A percentile compares a stretch with the other conserved stretches of the same genome.
Conservation (phyloP, 2,888 invertebrate genomes). For the Caenorhabditis imperialis region DNA sequence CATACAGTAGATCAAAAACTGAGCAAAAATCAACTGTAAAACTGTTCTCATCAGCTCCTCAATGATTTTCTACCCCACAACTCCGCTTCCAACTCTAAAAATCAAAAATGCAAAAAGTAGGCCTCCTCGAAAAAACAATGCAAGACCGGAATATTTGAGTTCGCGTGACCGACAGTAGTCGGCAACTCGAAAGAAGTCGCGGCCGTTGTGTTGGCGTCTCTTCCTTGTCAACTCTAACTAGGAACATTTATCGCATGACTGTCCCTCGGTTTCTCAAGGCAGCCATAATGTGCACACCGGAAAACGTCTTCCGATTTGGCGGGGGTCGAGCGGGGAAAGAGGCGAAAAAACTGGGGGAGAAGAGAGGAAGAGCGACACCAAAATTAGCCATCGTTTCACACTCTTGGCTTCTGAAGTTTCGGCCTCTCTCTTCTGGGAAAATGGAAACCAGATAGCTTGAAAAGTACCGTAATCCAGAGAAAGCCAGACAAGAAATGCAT, state of each 20-base stretch:
- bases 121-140: too few species aligned
- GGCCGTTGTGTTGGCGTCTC: conserved; percentile 10
- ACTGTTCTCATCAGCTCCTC: too few species aligned
- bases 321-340: not conserved
- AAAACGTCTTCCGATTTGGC: conserved; percentile 36
- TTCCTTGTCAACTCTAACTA: conserved; percentile 50
- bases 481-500: not conserved
- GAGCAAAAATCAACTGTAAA: too few species aligned
- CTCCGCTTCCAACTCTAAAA: too few species aligned
- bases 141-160: conserved; percentile 44
- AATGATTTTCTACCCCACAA: too few species aligned
- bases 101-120: too few species aligned
- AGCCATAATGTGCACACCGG: conserved; percentile 49
- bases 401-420: not conserved
- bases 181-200: conserved; percentile 12
- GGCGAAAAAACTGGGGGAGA: not conserved
- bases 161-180: conserved; percentile 54
- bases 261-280: conserved; percentile 28
- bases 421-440: too few species aligned
- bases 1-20: too few species aligned
- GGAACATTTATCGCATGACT: conserved; percentile 51
- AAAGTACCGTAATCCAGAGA: not conserved
- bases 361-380: conserved; percentile 2
- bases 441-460: too few species aligned
- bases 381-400: not conserved